These are phyloP conservation scores for Sanderia malayensis DNA, from an alignment of 30 jellyfish, hydroid and myxozoan genomes.

Conservation along the genomic window DNA sequence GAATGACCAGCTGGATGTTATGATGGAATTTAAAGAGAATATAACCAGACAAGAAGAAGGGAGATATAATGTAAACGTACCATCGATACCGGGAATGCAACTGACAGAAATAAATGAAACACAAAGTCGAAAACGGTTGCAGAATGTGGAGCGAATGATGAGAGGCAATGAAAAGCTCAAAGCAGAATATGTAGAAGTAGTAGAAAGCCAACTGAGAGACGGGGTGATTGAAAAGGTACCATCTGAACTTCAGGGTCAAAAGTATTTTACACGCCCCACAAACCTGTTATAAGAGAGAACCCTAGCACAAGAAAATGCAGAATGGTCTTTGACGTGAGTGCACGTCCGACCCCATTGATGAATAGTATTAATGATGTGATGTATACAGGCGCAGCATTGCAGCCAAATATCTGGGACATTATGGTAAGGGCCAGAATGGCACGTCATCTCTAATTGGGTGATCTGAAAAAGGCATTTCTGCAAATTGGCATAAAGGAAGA, in stretches of 20 bases:
- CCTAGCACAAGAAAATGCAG: conserved; percentile 31
- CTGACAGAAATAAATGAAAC: conserved; percentile 49
- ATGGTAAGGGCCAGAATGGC: conserved; percentile 55
- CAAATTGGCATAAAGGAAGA: conserved; percentile 26
- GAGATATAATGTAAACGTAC: conserved; percentile 53
- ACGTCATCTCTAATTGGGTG: conserved; percentile 24
- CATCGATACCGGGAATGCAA: conserved; percentile 63
- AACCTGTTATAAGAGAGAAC: conserved; percentile 42
- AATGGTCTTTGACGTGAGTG: conserved; percentile 42
- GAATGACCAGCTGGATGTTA: conserved; percentile 25
- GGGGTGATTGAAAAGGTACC: conserved; percentile 14
- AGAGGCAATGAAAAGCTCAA: conserved; percentile 21
- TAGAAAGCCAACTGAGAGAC: conserved; percentile 30
- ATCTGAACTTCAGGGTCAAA: conserved; percentile 18
- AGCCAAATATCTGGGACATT: conserved; percentile 56
- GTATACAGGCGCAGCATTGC: conserved; percentile 41
- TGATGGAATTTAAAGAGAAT: conserved; percentile 15
- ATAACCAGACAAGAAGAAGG: conserved; percentile 42
- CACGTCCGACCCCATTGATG: conserved; percentile 10
- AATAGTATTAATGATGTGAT: conserved; percentile 26
- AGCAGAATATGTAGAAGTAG: conserved; percentile 43
- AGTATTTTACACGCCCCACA: conserved; percentile 42
- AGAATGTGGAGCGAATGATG: conserved; percentile 38
- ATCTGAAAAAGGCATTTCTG: conserved; percentile 35
- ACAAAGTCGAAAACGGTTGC: conserved; percentile 51